Evolutionary conservation across 1,140 invertebrate genomes (phyloP), one percentile per base, ranked within the genome.

Genomic region (Samia ricini): DNA sequence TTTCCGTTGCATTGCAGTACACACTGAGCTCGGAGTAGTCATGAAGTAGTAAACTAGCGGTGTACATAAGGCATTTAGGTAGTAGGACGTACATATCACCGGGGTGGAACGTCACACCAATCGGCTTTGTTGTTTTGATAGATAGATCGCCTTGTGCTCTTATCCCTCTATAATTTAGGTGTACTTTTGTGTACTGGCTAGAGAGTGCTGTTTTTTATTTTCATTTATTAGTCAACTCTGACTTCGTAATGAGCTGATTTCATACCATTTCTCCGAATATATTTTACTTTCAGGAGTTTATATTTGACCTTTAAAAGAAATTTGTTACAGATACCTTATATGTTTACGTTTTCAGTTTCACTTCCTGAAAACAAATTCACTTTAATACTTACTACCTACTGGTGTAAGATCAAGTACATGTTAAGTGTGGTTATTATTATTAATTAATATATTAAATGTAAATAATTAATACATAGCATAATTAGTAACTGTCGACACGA

Each of bases 11-110:
- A 89, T 83, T 89, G 85, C 87, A 89, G 85, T 89, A 89, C 87
- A 88, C 85, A 89, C 87, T 89, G 87, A 89, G 87, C 87, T 88
- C 87, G 76, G 85, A 89, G 85, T 88, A 88, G 85, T 89, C 87
- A 89, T 89, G 87, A 88, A 89, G 87, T 88, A 89, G 87, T 89
- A 83, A n/a, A 90, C 87, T 89, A 88, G 85, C 85, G 75, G 87
- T 87, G 84, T 89, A 89, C 87, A 89, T 89, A 89, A 89, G 87
- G 87, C 87, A 89, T 89, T 89, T 89, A 89, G 87, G 87, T 89
- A 89, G 79, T 89, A 89, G 83, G 82, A 84, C 85, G 84, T 87
- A 89, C 83, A 89, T 86, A 88, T 88, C 80, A 86, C 85, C 86
- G 87, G 85, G 85, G 84, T 89, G 81, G 85, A 86, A 88, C 87